Evolutionary conservation across 2,113 vertebrate species (phyloP), one percentile per base, ranked within the genome.

Genomic region (Nothobranchius kuhntae): DNA sequence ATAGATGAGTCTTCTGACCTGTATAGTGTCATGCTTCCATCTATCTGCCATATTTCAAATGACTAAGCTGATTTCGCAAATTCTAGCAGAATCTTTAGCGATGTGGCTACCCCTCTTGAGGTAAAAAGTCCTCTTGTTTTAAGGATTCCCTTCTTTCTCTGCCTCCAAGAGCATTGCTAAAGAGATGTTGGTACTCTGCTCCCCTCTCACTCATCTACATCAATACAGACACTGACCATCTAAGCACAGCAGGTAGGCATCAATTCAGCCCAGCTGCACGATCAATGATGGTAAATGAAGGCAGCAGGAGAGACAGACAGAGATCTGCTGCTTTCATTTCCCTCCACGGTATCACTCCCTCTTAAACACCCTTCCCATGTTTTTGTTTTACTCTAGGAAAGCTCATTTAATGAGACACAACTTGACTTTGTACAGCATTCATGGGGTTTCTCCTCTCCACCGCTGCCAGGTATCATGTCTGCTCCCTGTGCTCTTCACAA

Each of bases 211-310:
- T 35, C 53, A 24, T 48, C 44, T 70, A 56, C 73, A 53, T 80
- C 61, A 42, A 75, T 78, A 74, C 77, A 79, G 71, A 73, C 48
- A 53, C 71, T 36, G 62, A 58, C 59, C 80, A 67, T 84, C 75
- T 58, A 73, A 82, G 74, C 74, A 60, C 73, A 82, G 78, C 80
- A 86, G 81, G 81, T 84, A 82, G 70, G 78, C 76, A 74, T 85
- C 87, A 82, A 77, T 73, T 73, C 70, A 73, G 78, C 72, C 71
- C 12, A 53, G 73, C 73, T 80, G 69, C 68, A 81, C 78, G 75
- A 86, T 87, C 85, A 87, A 85, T 87, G 78, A 80, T 53, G 65
- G 82, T 73, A 86, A 87, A 83, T 85, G 86, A 77, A 89, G 80
- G 73, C 85, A 84, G 88, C 80, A 48, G 82, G 84, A 85, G 74